Percentiles rank a stretch among this genome's conserved stretches.
Evolutionary conservation across 2,888 invertebrate species (phyloP).

Genomic region (Leucophenga montana): DNA sequence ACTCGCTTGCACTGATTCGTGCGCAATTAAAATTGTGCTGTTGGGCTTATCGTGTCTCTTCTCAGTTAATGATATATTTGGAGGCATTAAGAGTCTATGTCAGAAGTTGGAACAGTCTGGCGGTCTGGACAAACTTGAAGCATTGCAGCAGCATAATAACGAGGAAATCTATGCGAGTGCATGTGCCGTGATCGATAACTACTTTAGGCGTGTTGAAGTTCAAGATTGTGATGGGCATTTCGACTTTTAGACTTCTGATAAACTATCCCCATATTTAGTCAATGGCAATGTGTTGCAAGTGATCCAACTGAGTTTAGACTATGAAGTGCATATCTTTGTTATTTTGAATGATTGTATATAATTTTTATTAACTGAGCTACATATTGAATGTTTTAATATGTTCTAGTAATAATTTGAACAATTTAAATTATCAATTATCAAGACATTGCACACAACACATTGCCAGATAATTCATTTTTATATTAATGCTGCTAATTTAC

Average conservation of each 20-base stretch:
- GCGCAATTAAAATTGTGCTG: slow-evolving; percentile 84
- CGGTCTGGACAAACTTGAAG: slow-evolving; percentile 91
- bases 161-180: too few species aligned
- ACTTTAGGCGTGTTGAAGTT: too few species aligned
- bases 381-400: too few species aligned
- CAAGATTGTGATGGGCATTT: slow-evolving; percentile 71
- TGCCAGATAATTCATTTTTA: neutral
- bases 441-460: too few species aligned
- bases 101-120: slow-evolving; percentile 91
- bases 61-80: slow-evolving; percentile 83
- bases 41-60: slow-evolving; percentile 86
- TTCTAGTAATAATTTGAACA: too few species aligned
- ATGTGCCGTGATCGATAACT: too few species aligned
- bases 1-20: slow-evolving; percentile 83
- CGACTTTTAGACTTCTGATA: slow-evolving; percentile 59
- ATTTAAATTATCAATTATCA: too few species aligned
- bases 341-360: too few species aligned
- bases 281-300: slow-evolving; percentile 30
- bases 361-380: too few species aligned
- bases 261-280: neutral
- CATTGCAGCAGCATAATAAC: slow-evolving; percentile 86
- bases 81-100: slow-evolving; percentile 84
- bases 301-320: too few species aligned
- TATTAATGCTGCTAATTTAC: neutral
- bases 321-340: too few species aligned